A percentile compares a stretch with the other conserved stretches of the same genome.
Conservation (phyloP, 2,888 invertebrate species). For the Chymomyza procnemis region DNA sequence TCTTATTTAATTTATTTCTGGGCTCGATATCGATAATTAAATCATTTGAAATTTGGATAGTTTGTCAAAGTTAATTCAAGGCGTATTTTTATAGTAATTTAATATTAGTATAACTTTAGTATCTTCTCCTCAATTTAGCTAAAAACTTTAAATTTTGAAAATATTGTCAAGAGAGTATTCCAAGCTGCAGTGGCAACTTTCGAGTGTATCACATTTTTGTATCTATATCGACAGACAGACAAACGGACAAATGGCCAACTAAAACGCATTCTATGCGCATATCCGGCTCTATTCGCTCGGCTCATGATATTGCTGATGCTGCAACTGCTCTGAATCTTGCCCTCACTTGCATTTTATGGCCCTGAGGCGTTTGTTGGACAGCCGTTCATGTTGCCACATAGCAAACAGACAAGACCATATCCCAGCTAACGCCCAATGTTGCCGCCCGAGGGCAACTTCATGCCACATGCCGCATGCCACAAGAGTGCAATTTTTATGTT, state of each 20-base stretch:
- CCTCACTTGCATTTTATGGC: constrained; percentile 1
- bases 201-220: not conserved
- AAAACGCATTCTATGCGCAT: not conserved
- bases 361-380: constrained; percentile 1
- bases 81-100: too few species aligned
- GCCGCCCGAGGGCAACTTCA: not conserved
- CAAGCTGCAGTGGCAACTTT: too few species aligned
- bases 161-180: too few species aligned
- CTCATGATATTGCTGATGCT: not conserved
- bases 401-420: not conserved
- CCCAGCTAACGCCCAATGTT: not conserved
- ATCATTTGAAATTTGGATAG: too few species aligned
- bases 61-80: too few species aligned
- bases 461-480: not conserved
- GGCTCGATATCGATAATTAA: too few species aligned
- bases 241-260: not conserved
- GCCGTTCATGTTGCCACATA: not conserved
- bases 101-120: too few species aligned
- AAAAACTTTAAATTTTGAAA: too few species aligned
- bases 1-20: too few species aligned
- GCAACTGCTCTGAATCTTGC: not conserved
- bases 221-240: not conserved
- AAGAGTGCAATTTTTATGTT: not conserved
- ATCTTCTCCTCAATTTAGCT: too few species aligned
- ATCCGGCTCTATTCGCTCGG: not conserved